phyloP scores from a whole-genome alignment of 2,888 invertebrate genomes.

The Zaprionus bogoriensis region DNA sequence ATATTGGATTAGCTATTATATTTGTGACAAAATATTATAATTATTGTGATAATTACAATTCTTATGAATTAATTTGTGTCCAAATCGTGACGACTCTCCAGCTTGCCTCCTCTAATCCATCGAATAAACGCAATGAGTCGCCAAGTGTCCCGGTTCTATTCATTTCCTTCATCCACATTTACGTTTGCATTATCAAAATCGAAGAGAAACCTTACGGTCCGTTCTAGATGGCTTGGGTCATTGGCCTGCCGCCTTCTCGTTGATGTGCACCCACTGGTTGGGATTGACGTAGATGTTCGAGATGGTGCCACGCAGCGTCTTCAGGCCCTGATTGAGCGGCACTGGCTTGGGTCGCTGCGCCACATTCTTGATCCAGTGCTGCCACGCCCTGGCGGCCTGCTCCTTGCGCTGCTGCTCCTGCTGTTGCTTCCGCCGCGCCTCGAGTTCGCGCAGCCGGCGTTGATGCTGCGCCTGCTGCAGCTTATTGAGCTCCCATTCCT shows the following conservation, averaged over 20 bases:
- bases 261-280: conserved; percentile 70
- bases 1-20: too few relatives aligned
- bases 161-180: not conserved
- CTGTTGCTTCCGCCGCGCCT: conserved; percentile 57
- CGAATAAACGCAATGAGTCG: not conserved
- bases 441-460: conserved; percentile 40
- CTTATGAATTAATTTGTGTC: not conserved
- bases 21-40: not conserved
- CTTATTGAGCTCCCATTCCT: conserved; percentile 51
- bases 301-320: conserved; percentile 80
- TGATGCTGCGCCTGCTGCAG: conserved; percentile 27
- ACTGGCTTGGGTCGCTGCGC: conserved; percentile 81
- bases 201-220: too few relatives aligned
- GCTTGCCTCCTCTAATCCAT: too few relatives aligned
- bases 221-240: too few relatives aligned
- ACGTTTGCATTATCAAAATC: not conserved
- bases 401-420: conserved; percentile 54
- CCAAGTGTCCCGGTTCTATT: not conserved
- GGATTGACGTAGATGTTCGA: conserved; percentile 81
- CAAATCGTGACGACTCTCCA: not conserved
- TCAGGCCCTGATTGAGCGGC: conserved; percentile 80
- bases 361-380: conserved; percentile 78
- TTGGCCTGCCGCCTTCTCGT: not conserved
- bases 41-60: not conserved
- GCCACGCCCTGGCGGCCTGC: conserved; percentile 72